phyloP scores from a whole-genome alignment of 2,888 invertebrate species.

The Drosophila sordidula region DNA sequence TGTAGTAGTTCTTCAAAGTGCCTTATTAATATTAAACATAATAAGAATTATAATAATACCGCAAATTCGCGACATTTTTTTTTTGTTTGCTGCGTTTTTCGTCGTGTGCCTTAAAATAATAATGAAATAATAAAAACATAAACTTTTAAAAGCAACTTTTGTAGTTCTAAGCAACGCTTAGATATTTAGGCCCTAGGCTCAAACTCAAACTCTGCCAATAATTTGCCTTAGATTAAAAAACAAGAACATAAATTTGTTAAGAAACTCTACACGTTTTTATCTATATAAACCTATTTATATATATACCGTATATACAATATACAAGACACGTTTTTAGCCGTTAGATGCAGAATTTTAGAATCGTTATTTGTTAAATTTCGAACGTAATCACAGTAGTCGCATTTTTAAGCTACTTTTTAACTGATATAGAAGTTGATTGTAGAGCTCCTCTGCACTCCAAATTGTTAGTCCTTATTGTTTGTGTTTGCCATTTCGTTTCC shows the following conservation, averaged over 20 bases:
- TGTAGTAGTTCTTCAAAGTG: constrained; percentile 52
- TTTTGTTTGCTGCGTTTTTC: constrained; percentile 47
- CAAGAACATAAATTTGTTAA: constrained; percentile 49
- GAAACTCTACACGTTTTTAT: constrained; percentile 44
- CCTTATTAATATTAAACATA: constrained; percentile 41
- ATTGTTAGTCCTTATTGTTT: constrained; percentile 61
- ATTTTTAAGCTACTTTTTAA: constrained; percentile 55
- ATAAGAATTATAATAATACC: constrained; percentile 5
- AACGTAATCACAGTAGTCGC: constrained; percentile 37
- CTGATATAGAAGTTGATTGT: constrained; percentile 5
- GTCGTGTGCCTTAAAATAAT: constrained; percentile 66
- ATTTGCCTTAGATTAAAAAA: constrained; percentile 64
- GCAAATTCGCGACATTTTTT: constrained; percentile 20
- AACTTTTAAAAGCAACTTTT: constrained; percentile 13
- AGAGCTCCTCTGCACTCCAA: constrained; percentile 12
- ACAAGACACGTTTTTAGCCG: constrained; percentile 37
- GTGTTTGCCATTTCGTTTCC: constrained; percentile 63
- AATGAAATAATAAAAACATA: constrained; percentile 14
- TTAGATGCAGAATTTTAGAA: constrained; percentile 31
- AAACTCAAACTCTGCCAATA: constrained; percentile 58
- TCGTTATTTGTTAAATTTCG: constrained; percentile 49
- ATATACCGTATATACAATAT: constrained; percentile 51
- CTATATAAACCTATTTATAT: constrained; percentile 35
- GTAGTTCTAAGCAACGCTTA: constrained; percentile 25
- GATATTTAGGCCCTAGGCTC: constrained; percentile 47